Evolutionary conservation across 2,888 invertebrate species (phyloP), one percentile per base, ranked within the genome.

Genomic region (Hirtodrosophila confusa): DNA sequence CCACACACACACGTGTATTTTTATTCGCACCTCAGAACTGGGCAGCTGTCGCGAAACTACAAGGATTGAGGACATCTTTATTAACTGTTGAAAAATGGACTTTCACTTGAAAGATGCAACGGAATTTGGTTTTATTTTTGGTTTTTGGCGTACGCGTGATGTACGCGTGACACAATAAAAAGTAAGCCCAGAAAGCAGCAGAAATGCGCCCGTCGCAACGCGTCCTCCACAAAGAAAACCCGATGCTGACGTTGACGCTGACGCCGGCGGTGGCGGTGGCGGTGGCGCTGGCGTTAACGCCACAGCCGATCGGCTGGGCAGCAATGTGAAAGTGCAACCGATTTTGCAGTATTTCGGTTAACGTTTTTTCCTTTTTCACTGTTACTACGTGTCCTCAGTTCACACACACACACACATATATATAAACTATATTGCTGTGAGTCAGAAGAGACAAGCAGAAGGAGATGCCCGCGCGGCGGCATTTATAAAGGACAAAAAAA

Each of bases 111-210:
- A 8, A 43, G 49, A 12, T 37, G 51, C 45, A 29, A 39, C 17
- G 27, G 9, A 48, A 31, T 44, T 60, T 58, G 54, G 24, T 47
- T 61, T 51, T 44, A 40, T n/a, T 66, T 35, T 62, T 49, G 27
- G 36, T 45, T 58, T 66, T 73, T 65, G 17, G 17, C 17, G 17
- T 27, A 4, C 69, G 71, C 73, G 65, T 17, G 17, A 17, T 17
- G 17, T 69, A 57, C 75, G 75, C 75, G 86, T 87, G 82, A 80
- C 82, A 85, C 85, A 82, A 85, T 85, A 80, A 80, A 78, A 54
- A 29, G 53, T 62, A 40, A 54, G 65, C 27, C 29, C 33, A 39
- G 48, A 39, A 60, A 54, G 35, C 54, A 36, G 33, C 69, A 53
- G 61, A 37, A 64, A 65, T 58, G 47, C 60, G 76, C 35, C 43